These are phyloP conservation scores for Listronotus oregonensis DNA, from an alignment of 1,140 invertebrate species.

Conservation along the genomic window DNA sequence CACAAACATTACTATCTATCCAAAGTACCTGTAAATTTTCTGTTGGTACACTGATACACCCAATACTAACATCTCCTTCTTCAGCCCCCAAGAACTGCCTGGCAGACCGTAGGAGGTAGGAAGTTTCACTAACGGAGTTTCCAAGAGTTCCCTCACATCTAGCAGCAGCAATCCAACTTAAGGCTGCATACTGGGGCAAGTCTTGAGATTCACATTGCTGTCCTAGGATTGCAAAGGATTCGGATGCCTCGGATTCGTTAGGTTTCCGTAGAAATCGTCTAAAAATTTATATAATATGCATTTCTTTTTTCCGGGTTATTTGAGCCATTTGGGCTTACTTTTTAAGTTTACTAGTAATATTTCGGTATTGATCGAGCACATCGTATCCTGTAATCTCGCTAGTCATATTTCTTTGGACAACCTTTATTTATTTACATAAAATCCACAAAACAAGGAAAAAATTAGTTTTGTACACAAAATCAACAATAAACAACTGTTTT, in stretches of 20 bases:
- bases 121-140: slow-evolving; percentile 72
- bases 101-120: slow-evolving; percentile 72
- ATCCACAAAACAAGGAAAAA: too few species aligned
- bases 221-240: slow-evolving; percentile 69
- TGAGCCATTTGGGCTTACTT: slow-evolving; percentile 52
- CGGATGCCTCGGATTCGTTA: slow-evolving; percentile 74
- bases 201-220: slow-evolving; percentile 74
- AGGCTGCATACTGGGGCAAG: slow-evolving; percentile 76
- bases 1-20: slow-evolving; percentile 5
- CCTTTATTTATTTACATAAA: too few species aligned
- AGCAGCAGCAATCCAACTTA: slow-evolving; percentile 75
- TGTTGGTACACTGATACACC: slow-evolving; percentile 70
- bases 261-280: slow-evolving; percentile 78
- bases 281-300: slow-evolving; percentile 47
- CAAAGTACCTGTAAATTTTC: slow-evolving; percentile 72
- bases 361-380: slow-evolving; percentile 60
- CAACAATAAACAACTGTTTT: too few species aligned
- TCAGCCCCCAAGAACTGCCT: slow-evolving; percentile 76
- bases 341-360: slow-evolving; percentile 61
- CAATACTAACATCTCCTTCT: slow-evolving; percentile 65
- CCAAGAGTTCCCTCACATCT: slow-evolving; percentile 77
- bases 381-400: slow-evolving; percentile 47
- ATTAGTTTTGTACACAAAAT: too few species aligned
- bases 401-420: slow-evolving; percentile 21
- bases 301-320: neutral